A percentile compares a stretch with the other conserved stretches of the same genome.
phyloP scores from a whole-genome alignment of 2,888 invertebrate species.

The Dilophus febrilis region DNA sequence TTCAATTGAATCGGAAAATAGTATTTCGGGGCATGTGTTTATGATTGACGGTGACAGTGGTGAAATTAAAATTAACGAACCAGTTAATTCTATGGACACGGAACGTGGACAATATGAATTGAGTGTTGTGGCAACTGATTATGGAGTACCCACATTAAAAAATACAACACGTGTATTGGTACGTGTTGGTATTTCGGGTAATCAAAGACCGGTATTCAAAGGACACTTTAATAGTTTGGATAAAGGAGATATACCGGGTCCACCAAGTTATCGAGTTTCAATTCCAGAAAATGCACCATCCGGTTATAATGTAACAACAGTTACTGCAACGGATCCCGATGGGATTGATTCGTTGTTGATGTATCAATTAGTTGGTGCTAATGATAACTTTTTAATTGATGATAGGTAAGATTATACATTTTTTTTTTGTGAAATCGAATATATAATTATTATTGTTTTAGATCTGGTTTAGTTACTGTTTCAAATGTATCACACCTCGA shows the following conservation, averaged over 20 bases:
- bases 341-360: slow-evolving; percentile 50
- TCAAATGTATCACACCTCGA: slow-evolving; percentile 57
- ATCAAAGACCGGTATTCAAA: slow-evolving; percentile 62
- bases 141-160: slow-evolving; percentile 46
- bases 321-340: slow-evolving; percentile 62
- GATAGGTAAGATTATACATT: slow-evolving; percentile 35
- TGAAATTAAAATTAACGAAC: slow-evolving; percentile 44
- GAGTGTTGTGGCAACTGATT: slow-evolving; percentile 49
- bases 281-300: slow-evolving; percentile 51
- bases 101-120: slow-evolving; percentile 57
- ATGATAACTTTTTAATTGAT: slow-evolving; percentile 61
- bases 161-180: slow-evolving; percentile 49
- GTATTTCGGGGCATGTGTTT: slow-evolving; percentile 45
- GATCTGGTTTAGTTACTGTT: slow-evolving; percentile 50
- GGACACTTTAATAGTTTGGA: slow-evolving; percentile 46
- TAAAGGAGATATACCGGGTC: slow-evolving; percentile 39
- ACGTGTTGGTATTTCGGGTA: slow-evolving; percentile 63
- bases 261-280: slow-evolving; percentile 52
- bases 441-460: slow-evolving; percentile 16
- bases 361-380: slow-evolving; percentile 49
- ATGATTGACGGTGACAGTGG: slow-evolving; percentile 50
- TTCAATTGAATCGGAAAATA: slow-evolving; percentile 47
- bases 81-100: slow-evolving; percentile 54
- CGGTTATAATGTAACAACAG: slow-evolving; percentile 50
- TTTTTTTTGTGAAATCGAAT: slow-evolving; percentile 2